Evolutionary conservation across 1,140 invertebrate genomes (phyloP).

Genomic region (Drosophila parvula): DNA sequence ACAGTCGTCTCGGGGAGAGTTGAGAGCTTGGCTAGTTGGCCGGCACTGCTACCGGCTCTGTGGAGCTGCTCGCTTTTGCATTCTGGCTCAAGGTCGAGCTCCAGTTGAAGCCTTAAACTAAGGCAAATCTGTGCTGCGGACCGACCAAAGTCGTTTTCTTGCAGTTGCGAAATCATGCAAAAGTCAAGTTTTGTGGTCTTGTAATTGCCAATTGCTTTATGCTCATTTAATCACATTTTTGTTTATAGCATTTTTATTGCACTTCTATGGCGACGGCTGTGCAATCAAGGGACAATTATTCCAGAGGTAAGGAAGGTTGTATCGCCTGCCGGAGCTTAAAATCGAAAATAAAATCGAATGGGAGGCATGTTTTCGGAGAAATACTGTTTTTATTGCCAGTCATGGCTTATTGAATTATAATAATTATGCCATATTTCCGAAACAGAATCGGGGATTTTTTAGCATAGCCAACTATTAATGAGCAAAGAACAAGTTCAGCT

Average conservation of each 20-base stretch:
- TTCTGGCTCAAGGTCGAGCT: slow-evolving; percentile 71
- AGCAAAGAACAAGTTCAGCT: slow-evolving; percentile 60
- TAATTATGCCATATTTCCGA: slow-evolving; percentile 57
- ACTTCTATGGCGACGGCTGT: slow-evolving; percentile 33
- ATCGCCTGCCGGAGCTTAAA: slow-evolving; percentile 1
- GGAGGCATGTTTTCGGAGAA: slow-evolving; percentile 8
- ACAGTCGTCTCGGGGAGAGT: slow-evolving; percentile 66
- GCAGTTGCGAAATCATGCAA: slow-evolving; percentile 62
- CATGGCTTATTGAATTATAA: slow-evolving; percentile 39
- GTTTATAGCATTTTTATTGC: slow-evolving; percentile 39
- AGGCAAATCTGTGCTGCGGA: slow-evolving; percentile 48
- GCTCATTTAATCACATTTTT: slow-evolving; percentile 54
- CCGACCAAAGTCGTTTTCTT: slow-evolving; percentile 49
- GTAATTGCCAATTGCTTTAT: slow-evolving; percentile 56
- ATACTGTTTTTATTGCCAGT: slow-evolving; percentile 35
- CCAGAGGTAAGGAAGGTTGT: slow-evolving; percentile 21
- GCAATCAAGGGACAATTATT: slow-evolving; percentile 48
- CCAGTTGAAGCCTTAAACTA: slow-evolving; percentile 61
- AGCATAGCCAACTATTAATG: slow-evolving; percentile 27
- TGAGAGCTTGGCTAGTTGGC: slow-evolving; percentile 21
- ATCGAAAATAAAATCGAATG: slow-evolving; percentile 7
- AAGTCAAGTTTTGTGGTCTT: slow-evolving; percentile 60
- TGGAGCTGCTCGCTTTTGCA: slow-evolving; percentile 29
- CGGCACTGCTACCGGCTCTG: background rate
- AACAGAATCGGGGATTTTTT: slow-evolving; percentile 36